These are phyloP conservation scores for Plestiodon gilberti DNA, from an alignment of 2,113 vertebrate genomes.

Conservation along the genomic window DNA sequence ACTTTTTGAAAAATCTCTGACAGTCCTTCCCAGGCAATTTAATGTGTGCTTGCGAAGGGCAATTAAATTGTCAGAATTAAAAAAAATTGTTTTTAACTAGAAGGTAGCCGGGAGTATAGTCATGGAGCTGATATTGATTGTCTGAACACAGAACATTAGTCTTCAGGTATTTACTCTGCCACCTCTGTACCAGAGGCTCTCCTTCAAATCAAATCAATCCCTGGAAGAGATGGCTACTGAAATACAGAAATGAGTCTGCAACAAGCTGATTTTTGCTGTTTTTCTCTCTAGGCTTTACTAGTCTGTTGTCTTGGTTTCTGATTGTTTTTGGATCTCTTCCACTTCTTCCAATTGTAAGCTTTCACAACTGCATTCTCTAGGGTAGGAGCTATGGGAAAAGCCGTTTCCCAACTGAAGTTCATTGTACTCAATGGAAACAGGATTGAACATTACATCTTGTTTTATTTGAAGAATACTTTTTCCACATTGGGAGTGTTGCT, in stretches of 20 bases:
- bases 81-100: conserved; percentile 99
- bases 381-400: neutral
- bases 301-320: conserved; percentile 12
- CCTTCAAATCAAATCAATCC: conserved; percentile 93
- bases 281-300: conserved; percentile 47
- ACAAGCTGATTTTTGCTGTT: conserved; percentile 47
- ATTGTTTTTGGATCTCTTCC: conserved; percentile 36
- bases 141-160: conserved; percentile 93
- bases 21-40: conserved; percentile 81
- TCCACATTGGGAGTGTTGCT: neutral
- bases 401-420: neutral
- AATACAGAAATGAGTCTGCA: conserved; percentile 81
- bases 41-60: conserved; percentile 88
- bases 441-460: neutral
- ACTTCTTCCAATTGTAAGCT: conserved; percentile 37
- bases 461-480: conserved; percentile 11
- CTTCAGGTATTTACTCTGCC: conserved; percentile 99
- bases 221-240: conserved; percentile 86
- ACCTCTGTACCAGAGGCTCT: conserved; percentile 87
- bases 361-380: neutral
- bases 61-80: conserved; percentile 99
- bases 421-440: neutral
- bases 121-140: conserved; percentile 95
- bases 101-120: conserved; percentile 93
- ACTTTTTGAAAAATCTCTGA: conserved; percentile 82